phyloP scores from a whole-genome alignment of 2,113 vertebrate species.

The Motacilla tschutschensis region DNA sequence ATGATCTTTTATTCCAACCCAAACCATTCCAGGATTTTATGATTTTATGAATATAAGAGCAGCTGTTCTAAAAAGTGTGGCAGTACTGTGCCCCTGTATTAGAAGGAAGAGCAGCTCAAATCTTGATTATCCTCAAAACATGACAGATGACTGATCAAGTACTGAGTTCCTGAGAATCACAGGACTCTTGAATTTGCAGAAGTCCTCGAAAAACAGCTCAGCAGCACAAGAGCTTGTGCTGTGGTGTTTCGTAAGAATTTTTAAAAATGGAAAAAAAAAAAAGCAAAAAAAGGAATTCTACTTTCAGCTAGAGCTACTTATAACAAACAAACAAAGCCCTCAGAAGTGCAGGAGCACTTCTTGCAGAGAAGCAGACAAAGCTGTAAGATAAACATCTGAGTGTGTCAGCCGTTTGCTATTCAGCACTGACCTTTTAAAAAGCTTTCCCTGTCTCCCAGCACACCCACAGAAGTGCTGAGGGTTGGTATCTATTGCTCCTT shows the following conservation, averaged over 20 bases:
- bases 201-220: not conserved
- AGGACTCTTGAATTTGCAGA: not conserved
- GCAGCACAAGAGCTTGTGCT: not conserved
- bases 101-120: not conserved
- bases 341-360: constrained; percentile 24
- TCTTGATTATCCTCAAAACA: not conserved
- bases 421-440: constrained; percentile 30
- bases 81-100: not conserved
- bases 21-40: not conserved
- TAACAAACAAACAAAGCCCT: constrained; percentile 8
- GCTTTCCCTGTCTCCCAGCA: not conserved
- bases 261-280: not conserved
- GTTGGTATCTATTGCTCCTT: not conserved
- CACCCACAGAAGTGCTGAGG: not conserved
- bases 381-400: constrained; percentile 32
- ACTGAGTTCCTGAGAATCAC: not conserved
- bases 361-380: constrained; percentile 17
- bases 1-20: not conserved
- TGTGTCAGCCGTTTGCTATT: not conserved
- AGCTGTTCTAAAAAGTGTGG: not conserved
- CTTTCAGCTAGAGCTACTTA: constrained; percentile 1
- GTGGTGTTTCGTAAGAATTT: not conserved
- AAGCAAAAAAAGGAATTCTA: not conserved
- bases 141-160: not conserved
- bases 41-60: not conserved